phyloP scores from a whole-genome alignment of 2,888 invertebrate species.

The Aleiodes alternator region DNA sequence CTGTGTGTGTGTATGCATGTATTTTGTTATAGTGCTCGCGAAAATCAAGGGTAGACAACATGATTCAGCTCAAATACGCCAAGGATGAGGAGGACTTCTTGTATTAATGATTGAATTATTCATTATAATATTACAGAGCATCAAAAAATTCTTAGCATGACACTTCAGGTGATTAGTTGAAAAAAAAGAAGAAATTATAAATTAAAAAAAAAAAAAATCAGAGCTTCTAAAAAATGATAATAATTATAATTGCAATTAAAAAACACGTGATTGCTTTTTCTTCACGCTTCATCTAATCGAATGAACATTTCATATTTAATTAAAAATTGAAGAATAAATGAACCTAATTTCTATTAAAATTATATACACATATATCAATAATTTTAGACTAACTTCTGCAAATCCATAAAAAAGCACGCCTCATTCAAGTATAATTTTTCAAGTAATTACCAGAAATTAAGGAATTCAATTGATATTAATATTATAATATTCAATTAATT shows the following conservation, averaged over 20 bases:
- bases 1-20: slow-evolving; percentile 72
- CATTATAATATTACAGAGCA: slow-evolving; percentile 57
- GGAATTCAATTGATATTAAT: slow-evolving; percentile 40
- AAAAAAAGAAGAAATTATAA: slow-evolving; percentile 25
- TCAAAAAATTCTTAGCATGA: slow-evolving; percentile 70
- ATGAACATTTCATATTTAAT: neutral
- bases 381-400: neutral
- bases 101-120: slow-evolving; percentile 72
- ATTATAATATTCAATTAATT: slow-evolving; percentile 28
- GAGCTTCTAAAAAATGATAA: slow-evolving; percentile 9
- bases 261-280: slow-evolving; percentile 51
- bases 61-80: slow-evolving; percentile 64
- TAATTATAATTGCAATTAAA: slow-evolving; percentile 7
- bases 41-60: slow-evolving; percentile 64
- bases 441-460: slow-evolving; percentile 35
- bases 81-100: slow-evolving; percentile 70
- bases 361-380: slow-evolving; percentile 2
- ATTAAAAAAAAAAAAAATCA: slow-evolving; percentile 22
- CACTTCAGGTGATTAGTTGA: slow-evolving; percentile 64
- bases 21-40: slow-evolving; percentile 71
- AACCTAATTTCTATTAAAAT: slow-evolving; percentile 17
- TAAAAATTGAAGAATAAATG: neutral
- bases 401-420: slow-evolving; percentile 35
- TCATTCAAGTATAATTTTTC: slow-evolving; percentile 4
- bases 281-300: slow-evolving; percentile 53